Conservation (phyloP, 2,797 vertebrate genomes). For the Aeoliscus strigatus region DNA sequence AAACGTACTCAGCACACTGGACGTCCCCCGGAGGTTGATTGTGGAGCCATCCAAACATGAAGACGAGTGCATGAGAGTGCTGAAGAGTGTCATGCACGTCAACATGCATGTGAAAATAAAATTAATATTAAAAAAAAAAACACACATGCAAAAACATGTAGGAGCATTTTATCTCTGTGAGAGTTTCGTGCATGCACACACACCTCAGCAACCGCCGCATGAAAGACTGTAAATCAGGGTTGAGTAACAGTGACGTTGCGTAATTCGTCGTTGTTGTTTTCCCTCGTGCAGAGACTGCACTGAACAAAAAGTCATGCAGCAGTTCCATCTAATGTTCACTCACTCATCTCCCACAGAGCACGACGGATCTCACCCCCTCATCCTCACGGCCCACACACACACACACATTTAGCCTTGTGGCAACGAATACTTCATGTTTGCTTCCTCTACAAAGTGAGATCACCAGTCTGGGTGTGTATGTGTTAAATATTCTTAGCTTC, state of each 20-base stretch:
- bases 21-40: conserved; percentile 46
- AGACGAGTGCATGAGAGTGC: conserved; percentile 22
- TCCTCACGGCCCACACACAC: conserved; percentile 14
- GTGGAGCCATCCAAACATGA: conserved; percentile 51
- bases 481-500: conserved; percentile 57
- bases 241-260: conserved; percentile 57
- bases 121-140: too few relatives aligned
- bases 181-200: conserved; percentile 5
- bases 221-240: conserved; percentile 45
- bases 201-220: conserved; percentile 15
- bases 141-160: not conserved
- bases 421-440: conserved; percentile 64
- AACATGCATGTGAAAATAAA: conserved; percentile 15
- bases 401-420: conserved; percentile 42
- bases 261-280: conserved; percentile 66
- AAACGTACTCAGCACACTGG: conserved; percentile 45
- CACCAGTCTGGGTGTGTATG: conserved; percentile 51
- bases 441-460: conserved; percentile 59
- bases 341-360: conserved; percentile 51
- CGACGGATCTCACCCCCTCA: conserved; percentile 35
- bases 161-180: not conserved
- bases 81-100: conserved; percentile 5
- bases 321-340: conserved; percentile 52
- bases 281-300: conserved; percentile 48
- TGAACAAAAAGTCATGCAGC: conserved; percentile 49